phyloP scores from a whole-genome alignment of 2,888 invertebrate genomes.

The Oxytorus armatus region DNA sequence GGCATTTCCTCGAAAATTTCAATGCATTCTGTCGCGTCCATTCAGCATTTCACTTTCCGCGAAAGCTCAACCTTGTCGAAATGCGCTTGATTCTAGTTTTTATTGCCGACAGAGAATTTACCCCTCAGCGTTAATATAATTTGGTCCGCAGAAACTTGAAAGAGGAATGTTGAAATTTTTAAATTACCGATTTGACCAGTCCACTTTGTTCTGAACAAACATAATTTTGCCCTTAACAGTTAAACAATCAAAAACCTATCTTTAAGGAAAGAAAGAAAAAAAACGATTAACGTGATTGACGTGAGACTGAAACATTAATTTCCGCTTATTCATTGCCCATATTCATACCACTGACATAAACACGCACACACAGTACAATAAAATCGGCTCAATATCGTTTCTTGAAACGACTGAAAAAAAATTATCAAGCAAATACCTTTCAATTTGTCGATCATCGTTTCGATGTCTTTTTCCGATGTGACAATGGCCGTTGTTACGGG shows the following conservation, averaged over 20 bases:
- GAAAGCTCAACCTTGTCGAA: too few species aligned
- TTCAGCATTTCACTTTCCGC: too few species aligned
- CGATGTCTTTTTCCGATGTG: constrained; percentile 81
- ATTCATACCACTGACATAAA: constrained; percentile 63
- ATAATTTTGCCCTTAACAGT: too few species aligned
- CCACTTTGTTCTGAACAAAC: too few species aligned
- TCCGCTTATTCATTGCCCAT: constrained; percentile 30
- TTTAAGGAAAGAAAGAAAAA: not conserved
- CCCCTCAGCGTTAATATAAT: too few species aligned
- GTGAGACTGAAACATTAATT: constrained; percentile 27
- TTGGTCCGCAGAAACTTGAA: too few species aligned
- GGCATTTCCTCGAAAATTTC: too few species aligned
- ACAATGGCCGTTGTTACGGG: constrained; percentile 73
- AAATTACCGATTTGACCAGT: too few species aligned
- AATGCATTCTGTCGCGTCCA: too few species aligned
- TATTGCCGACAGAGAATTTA: too few species aligned
- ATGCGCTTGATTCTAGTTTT: too few species aligned
- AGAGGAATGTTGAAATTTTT: too few species aligned
- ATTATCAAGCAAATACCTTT: constrained; percentile 76
- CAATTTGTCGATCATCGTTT: constrained; percentile 82
- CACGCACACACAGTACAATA: constrained; percentile 56
- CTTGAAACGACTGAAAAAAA: constrained; percentile 20
- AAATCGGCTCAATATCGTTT: constrained; percentile 9
- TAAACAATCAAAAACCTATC: not conserved
- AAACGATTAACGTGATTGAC: constrained; percentile 4